Evolutionary conservation across 2,888 invertebrate species (phyloP).

Genomic region (Monoplex corrugatus): DNA sequence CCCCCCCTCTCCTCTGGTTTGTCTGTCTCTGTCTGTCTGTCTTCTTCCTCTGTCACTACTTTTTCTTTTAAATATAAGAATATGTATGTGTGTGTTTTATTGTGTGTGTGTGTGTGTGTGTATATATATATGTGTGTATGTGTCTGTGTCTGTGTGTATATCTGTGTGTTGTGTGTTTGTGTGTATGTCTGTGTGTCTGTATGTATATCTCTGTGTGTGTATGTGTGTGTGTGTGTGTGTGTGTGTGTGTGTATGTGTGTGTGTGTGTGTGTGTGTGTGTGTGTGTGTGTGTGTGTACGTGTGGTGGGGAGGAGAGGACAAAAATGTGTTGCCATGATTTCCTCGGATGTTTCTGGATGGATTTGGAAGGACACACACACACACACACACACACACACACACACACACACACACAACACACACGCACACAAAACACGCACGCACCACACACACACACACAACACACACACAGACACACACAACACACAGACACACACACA

Average conservation of each 20-base stretch:
- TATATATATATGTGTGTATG: too few species aligned
- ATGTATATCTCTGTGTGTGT: neutral
- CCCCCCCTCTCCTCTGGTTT: too few species aligned
- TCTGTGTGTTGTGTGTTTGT: neutral
- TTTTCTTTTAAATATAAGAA: neutral
- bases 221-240: slow-evolving; percentile 35
- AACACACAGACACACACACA: too few species aligned
- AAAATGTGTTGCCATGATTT: too few species aligned
- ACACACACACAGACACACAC: too few species aligned
- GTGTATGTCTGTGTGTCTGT: neutral
- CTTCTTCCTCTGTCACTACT: neutral
- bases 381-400: slow-evolving; percentile 1
- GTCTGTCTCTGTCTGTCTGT: neutral
- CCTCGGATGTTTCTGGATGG: too few species aligned
- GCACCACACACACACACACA: neutral
- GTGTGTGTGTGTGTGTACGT: neutral
- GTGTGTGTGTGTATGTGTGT: slow-evolving; percentile 35
- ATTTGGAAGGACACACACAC: neutral
- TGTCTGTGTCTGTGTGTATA: too few species aligned
- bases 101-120: neutral
- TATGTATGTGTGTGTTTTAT: neutral
- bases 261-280: slow-evolving; percentile 37
- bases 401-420: neutral
- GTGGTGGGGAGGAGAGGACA: too few species aligned
- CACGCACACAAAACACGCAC: neutral